Conservation (phyloP, 2,888 invertebrate genomes). For the Lysandra bellargus region DNA sequence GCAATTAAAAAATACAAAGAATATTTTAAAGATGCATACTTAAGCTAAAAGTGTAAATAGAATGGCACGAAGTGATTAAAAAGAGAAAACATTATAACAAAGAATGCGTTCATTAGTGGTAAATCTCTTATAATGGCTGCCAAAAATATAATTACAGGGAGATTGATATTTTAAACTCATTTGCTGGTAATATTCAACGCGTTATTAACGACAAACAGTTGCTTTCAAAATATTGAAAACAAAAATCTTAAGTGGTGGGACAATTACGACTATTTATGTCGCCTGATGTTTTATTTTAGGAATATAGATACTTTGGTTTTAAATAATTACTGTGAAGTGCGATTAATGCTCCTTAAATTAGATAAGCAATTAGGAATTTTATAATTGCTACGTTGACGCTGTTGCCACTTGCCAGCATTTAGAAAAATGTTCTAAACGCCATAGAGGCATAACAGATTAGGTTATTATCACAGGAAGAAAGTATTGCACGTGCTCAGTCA, state of each 20-base stretch:
- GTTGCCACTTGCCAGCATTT: neutral
- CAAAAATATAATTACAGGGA: constrained; percentile 29
- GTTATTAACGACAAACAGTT: constrained; percentile 30
- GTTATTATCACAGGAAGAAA: no score
- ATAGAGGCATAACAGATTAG: neutral
- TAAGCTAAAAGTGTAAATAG: neutral
- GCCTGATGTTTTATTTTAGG: constrained; percentile 18
- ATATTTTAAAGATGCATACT: constrained; percentile 4
- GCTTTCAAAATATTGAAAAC: constrained; percentile 29
- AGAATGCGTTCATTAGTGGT: constrained; percentile 24
- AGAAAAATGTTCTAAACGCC: neutral
- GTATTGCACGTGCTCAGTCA: neutral
- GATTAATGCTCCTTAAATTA: constrained; percentile 20
- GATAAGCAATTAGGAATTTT: constrained; percentile 20
- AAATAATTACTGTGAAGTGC: constrained; percentile 27
- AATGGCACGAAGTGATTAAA: constrained; percentile 16
- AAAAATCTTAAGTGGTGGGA: constrained; percentile 29
- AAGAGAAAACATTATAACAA: constrained; percentile 20
- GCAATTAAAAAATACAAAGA: neutral
- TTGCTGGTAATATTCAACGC: constrained; percentile 20
- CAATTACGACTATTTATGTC: constrained; percentile 27
- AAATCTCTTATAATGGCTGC: constrained; percentile 31
- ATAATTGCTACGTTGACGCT: neutral
- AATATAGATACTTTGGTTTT: constrained; percentile 23
- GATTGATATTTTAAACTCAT: constrained; percentile 26